Evolutionary conservation across 2,888 invertebrate genomes (phyloP).

Genomic region (Exephanes ischioxanthus): DNA sequence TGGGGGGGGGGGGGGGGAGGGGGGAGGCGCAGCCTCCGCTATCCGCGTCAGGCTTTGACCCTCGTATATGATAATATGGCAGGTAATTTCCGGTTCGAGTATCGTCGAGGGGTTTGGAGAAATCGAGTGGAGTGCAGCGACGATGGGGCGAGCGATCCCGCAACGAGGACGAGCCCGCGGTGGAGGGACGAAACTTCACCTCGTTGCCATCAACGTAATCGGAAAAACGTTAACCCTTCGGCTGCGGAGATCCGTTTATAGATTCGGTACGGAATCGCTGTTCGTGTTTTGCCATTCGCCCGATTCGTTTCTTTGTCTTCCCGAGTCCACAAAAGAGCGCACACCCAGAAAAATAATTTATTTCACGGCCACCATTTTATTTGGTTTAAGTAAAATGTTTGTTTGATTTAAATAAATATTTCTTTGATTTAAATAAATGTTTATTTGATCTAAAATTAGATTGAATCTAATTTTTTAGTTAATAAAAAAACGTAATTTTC

Average conservation of each 20-base stretch:
- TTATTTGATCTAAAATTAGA: no score
- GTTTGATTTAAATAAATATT: no score
- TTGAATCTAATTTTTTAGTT: no score
- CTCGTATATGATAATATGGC: conserved; percentile 80
- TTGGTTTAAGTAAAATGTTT: no score
- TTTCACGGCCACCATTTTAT: no score
- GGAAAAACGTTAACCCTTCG: conserved; percentile 48
- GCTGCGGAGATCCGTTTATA: conserved; percentile 44
- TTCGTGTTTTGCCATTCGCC: background rate
- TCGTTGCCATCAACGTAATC: conserved; percentile 40
- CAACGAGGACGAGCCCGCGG: conserved; percentile 11
- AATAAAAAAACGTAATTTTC: no score
- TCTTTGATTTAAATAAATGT: no score
- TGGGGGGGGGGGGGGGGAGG: no score
- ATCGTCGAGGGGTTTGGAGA: conserved; percentile 59
- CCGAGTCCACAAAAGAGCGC: background rate
- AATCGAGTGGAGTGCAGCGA: conserved; percentile 53
- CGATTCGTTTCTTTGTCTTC: background rate
- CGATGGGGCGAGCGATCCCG: conserved; percentile 1
- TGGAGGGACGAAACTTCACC: conserved; percentile 29
- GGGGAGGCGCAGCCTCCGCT: conserved; percentile 29
- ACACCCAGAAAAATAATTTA: no score
- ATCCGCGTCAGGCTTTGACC: conserved; percentile 73
- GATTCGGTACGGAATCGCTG: conserved; percentile 30
- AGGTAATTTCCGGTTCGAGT: conserved; percentile 81